These are phyloP conservation scores for Carlito syrichta DNA, from an alignment of 2,113 vertebrate genomes.

Conservation along the genomic window DNA sequence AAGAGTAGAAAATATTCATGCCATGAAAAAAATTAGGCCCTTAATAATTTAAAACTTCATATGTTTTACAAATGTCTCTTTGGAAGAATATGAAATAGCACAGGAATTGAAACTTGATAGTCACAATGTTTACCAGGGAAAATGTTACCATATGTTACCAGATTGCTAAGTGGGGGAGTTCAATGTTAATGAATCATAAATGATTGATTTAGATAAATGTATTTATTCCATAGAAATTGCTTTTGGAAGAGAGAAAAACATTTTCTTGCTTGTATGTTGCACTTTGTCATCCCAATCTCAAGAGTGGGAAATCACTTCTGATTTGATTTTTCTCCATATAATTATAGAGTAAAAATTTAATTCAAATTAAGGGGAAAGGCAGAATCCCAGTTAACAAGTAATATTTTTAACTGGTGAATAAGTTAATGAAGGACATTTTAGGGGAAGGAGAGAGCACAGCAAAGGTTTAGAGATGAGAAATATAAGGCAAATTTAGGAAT, in stretches of 20 bases:
- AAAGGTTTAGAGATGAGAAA: background rate
- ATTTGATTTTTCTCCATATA: background rate
- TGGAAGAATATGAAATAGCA: background rate
- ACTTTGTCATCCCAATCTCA: background rate
- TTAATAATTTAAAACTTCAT: background rate
- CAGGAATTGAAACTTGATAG: constrained; percentile 23
- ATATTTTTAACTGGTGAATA: background rate
- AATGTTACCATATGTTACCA: constrained; percentile 16
- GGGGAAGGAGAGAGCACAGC: background rate
- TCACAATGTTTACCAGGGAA: constrained; percentile 12
- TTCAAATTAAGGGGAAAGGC: background rate
- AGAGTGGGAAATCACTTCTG: background rate
- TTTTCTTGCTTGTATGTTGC: background rate
- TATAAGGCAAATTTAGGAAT: background rate
- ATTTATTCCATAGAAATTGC: background rate
- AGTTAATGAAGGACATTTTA: background rate
- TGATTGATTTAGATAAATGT: background rate
- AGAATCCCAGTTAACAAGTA: background rate
- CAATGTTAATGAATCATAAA: constrained; percentile 45
- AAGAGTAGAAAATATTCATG: background rate
- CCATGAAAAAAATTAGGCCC: background rate
- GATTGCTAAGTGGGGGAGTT: background rate
- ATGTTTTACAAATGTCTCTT: constrained; percentile 20
- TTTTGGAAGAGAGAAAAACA: constrained; percentile 22
- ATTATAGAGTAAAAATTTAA: background rate